Base-by-base conservation (phyloP, 2,797 vertebrate genomes). In the Sebastiscus albofasciatus region DNA sequence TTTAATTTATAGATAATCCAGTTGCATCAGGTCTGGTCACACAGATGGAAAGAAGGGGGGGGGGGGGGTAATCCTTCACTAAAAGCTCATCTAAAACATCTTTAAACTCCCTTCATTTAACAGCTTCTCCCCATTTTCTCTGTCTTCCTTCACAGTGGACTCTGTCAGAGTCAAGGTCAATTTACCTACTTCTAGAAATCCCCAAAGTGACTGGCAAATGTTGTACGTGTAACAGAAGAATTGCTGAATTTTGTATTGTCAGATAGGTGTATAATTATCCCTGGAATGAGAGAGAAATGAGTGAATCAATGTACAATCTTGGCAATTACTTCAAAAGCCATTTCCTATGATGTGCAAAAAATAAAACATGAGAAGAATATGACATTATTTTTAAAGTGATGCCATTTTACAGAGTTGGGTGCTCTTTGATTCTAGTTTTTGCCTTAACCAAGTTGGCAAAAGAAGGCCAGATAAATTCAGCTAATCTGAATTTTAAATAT, bases 1-100 rank as follows among this genome's bases (percentile, higher is more conserved):
- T 95, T 92, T 82, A 90, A 93, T 92, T 93, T 90, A 92, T 90
- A 94, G 81, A 92, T 90, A 80, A 90, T 94, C 92, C 94, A 94
- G 92, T 94, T 94, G 77, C 82, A 91, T 93, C 90, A 93, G 86
- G 89, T 88, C 83, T 85, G 87, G 62, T 91, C 92, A 93, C 87
- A 95, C 87, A 95, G 83, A 80, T 18, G 67, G 77, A 75, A 65
- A 67, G 78, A 65, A 67, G 78, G 84, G 76, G 67, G 36, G 54
- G 78, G 84, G 76, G 67, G 36, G 54, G 49, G 3, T 49, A 81
- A 88, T 91, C 85, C 89, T 93, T 95, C 89, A 92, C 39, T 90
- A 80, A 79, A 92, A 81, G 24, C 26, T 36, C 16, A 55, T 75
- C 67, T 74, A 76, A 85, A 84, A 85, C 81, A 60, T 67, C 36